Conservation (phyloP, 2,113 vertebrate genomes). For the Leucoraja erinaceus region DNA sequence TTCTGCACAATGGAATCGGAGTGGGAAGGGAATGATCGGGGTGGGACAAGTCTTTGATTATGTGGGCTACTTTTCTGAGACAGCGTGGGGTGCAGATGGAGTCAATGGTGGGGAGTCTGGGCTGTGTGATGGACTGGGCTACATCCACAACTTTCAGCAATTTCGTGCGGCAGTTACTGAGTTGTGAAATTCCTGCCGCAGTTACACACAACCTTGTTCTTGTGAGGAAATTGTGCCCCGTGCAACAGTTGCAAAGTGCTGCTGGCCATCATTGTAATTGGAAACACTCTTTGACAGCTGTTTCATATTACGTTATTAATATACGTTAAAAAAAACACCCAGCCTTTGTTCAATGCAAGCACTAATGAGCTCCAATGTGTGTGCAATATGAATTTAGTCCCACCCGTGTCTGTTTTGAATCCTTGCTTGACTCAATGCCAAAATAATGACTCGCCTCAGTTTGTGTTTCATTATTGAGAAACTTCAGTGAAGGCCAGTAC, state of each 20-base stretch:
- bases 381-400: background rate
- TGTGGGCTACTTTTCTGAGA: too few relatives aligned
- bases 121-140: too few relatives aligned
- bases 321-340: background rate
- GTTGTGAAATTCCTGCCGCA: background rate
- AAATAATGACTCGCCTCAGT: background rate
- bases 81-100: too few relatives aligned
- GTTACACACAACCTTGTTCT: constrained; percentile 14
- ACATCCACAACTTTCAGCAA: too few relatives aligned
- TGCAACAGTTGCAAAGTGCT: background rate
- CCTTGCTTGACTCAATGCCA: background rate
- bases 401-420: background rate
- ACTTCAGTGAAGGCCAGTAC: background rate
- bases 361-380: constrained; percentile 25
- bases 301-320: constrained; percentile 14
- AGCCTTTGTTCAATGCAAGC: background rate
- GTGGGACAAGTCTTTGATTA: too few relatives aligned
- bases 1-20: too few relatives aligned
- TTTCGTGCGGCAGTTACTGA: background rate
- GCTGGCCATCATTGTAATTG: background rate
- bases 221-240: background rate
- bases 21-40: too few relatives aligned
- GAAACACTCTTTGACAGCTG: background rate
- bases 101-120: too few relatives aligned
- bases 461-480: background rate